Evolutionary conservation across 2,888 invertebrate genomes (phyloP).

Genomic region (Conus canariensis): DNA sequence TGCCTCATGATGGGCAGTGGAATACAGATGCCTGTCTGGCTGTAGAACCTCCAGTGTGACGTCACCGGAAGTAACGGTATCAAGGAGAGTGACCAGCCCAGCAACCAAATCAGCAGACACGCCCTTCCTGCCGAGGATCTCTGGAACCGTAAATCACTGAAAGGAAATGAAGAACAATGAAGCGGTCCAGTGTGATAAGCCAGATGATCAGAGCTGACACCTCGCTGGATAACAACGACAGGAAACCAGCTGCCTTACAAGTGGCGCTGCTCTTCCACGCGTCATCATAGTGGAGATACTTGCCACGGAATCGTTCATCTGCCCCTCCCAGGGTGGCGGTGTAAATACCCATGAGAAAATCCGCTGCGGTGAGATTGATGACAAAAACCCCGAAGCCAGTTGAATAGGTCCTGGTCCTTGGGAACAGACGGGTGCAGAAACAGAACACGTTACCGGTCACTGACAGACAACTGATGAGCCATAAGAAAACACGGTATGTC

Average conservation of each 20-base stretch:
- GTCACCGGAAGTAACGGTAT: conserved; percentile 43
- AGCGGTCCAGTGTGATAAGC: conserved; percentile 1
- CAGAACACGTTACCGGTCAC: conserved; percentile 5
- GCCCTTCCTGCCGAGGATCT: conserved; percentile 57
- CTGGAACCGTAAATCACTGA: conserved; percentile 38
- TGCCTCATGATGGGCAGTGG: conserved; percentile 74
- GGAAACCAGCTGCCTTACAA: conserved; percentile 5
- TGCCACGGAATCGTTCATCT: conserved; percentile 6
- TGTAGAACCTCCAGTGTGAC: conserved; percentile 64
- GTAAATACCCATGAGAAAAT: conserved; percentile 15
- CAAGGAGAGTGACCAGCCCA: conserved; percentile 46
- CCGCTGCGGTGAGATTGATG: not conserved
- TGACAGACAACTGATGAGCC: conserved; percentile 15
- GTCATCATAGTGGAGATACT: conserved; percentile 15
- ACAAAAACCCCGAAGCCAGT: conserved; percentile 1
- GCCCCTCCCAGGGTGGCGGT: conserved; percentile 5
- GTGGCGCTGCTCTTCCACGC: not conserved
- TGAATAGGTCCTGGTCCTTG: not conserved
- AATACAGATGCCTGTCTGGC: conserved; percentile 72
- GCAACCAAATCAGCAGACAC: conserved; percentile 63
- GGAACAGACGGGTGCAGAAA: not conserved
- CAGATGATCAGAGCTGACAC: conserved; percentile 22
- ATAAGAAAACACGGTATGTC: not conserved
- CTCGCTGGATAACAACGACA: conserved; percentile 8
- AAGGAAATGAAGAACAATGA: conserved; percentile 12